Evolutionary conservation across 2,113 vertebrate species (phyloP), one percentile per base, ranked within the genome.

Genomic region (Malurus cyaneus): DNA sequence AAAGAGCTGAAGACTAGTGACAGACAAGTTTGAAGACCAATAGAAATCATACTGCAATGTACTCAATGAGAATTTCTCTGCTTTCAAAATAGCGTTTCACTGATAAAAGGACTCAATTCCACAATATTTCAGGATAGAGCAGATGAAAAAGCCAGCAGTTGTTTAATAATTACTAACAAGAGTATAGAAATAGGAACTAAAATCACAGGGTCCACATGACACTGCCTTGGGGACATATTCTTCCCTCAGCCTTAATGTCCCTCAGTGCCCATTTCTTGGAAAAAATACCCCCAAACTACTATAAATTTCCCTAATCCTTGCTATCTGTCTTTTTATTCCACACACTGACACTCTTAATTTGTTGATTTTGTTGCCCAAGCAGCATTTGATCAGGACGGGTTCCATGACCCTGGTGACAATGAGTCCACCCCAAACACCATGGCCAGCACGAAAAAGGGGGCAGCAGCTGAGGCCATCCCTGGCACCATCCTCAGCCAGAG

Each of bases 391-490:
- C 19, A 36, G 46, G 50, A 70, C 16, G 13, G 14, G 11, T 31
- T 61, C 73, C 52, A 25, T 11, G 56, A 23, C n/a, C 42, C 3
- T 1, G 42, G 24, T 42, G 60, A 66, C 49, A 17, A 9, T 0
- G 15, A 9, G 39, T 3, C 13, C 21, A 9, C 9, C 44, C 32
- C 1, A 0, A 54, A 17, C 32, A 8, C 26, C 0, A 2, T 9
- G 2, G 1, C 28, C 26, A 34, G 59, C 21, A 28, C 0, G 2
- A 26, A 29, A 34, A 46, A 14, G 36, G 0, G 13, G n/a, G 28
- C 66, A 32, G 26, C 24, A n/a, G 36, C 72, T 42, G 42, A 66
- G 6, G 29, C 49, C 36, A 26, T 18, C 32, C 7, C 32, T 0
- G 3, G 5, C 39, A 12, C 11, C 31, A 2, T 11, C 1, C 7